phyloP scores from a whole-genome alignment of 2,113 vertebrate species.

The Sula dactylatra region DNA sequence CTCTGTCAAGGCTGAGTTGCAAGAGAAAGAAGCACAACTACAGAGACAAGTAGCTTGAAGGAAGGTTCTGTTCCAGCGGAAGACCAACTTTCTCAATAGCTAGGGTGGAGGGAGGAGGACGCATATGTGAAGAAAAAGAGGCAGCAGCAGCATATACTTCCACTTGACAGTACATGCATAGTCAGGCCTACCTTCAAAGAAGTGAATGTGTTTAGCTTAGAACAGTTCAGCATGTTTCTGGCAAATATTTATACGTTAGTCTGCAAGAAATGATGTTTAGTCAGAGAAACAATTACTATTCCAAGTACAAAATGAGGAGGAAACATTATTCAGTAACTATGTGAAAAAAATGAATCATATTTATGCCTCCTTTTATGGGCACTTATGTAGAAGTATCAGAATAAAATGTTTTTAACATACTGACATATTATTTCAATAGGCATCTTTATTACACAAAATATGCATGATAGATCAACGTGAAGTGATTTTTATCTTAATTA shows the following conservation, averaged over 20 bases:
- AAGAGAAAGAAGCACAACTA: neutral
- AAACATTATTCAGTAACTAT: neutral
- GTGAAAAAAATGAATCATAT: neutral
- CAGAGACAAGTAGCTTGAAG: neutral
- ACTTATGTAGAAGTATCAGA: neutral
- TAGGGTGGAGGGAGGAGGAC: neutral
- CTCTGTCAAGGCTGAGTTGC: neutral
- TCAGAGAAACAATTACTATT: neutral
- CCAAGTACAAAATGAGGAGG: neutral
- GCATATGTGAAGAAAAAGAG: neutral
- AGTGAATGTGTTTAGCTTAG: neutral
- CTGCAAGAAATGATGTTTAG: neutral
- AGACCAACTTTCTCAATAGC: neutral
- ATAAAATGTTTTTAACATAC: neutral
- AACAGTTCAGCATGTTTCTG: neutral
- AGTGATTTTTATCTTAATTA: neutral
- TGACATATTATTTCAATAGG: neutral
- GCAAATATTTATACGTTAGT: neutral
- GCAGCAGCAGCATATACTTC: neutral
- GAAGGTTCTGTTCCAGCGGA: neutral
- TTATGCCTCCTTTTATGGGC: neutral
- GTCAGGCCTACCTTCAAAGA: neutral
- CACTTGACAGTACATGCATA: neutral
- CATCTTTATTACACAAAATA: neutral
- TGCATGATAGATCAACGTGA: neutral